These are phyloP conservation scores for Tetragonisca angustula DNA, from an alignment of 2,888 invertebrate genomes.

Conservation along the genomic window DNA sequence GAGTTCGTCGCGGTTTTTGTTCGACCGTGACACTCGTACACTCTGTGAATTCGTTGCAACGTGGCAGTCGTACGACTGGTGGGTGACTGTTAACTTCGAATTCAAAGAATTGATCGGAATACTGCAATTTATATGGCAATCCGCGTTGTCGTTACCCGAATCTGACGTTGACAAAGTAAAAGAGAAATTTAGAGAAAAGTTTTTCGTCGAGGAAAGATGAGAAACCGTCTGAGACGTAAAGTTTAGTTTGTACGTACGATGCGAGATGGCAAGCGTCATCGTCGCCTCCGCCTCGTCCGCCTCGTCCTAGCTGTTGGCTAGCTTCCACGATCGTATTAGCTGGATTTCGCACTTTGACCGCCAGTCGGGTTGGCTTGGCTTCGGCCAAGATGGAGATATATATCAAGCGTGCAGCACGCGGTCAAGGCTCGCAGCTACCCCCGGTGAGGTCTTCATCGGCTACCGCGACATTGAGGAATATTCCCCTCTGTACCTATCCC, in stretches of 20 bases:
- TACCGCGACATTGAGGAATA: constrained; percentile 81
- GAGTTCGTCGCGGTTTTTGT: constrained; percentile 22
- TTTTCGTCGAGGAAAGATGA: too few species aligned
- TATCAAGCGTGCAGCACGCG: constrained; percentile 62
- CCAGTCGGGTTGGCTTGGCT: constrained; percentile 43
- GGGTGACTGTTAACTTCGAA: not conserved
- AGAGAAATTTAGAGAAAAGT: too few species aligned
- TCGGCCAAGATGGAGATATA: constrained; percentile 62
- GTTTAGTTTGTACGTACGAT: not conserved
- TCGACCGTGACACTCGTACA: not conserved
- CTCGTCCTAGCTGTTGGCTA: not conserved
- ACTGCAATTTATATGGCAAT: too few species aligned
- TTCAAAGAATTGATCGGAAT: not conserved
- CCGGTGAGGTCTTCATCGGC: constrained; percentile 79
- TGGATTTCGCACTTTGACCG: constrained; percentile 74
- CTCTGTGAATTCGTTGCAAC: not conserved
- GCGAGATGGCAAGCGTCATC: not conserved
- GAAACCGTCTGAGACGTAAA: not conserved
- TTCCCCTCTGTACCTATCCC: constrained; percentile 71
- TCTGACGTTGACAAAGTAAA: too few species aligned
- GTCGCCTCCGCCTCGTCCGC: not conserved
- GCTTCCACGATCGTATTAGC: constrained; percentile 53
- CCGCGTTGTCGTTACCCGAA: too few species aligned
- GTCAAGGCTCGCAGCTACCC: constrained; percentile 64
- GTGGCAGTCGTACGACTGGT: not conserved